phyloP scores from a whole-genome alignment of 2,797 vertebrate species.

The Ctenochaetus hawaiiensis region DNA sequence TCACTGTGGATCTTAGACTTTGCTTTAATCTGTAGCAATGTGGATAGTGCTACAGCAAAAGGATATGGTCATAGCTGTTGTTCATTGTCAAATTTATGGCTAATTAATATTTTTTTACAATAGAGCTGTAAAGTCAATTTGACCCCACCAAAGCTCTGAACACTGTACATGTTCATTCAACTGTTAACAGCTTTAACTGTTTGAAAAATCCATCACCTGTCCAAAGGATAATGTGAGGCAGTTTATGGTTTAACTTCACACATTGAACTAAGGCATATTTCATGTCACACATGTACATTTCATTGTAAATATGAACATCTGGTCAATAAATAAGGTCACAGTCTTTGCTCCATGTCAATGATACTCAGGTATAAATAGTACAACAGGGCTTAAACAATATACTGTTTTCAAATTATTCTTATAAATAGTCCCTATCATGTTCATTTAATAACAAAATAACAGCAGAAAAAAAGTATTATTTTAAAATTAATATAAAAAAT shows the following conservation, averaged over 20 bases:
- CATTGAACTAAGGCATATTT: conserved; percentile 10
- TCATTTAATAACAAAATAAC: background rate
- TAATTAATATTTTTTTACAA: background rate
- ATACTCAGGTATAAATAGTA: background rate
- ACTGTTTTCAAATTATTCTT: background rate
- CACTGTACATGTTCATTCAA: background rate
- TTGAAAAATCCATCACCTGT: background rate
- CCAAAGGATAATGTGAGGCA: background rate
- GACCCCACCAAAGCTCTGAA: background rate
- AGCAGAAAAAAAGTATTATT: background rate
- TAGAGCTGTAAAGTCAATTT: accelerated
- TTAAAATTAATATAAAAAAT: no score
- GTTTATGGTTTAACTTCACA: background rate
- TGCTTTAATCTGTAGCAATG: background rate
- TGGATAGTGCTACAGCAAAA: background rate
- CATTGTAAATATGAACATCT: background rate
- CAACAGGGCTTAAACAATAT: background rate
- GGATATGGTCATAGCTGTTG: background rate
- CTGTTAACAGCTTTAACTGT: background rate
- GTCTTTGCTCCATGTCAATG: background rate
- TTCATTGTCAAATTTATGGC: background rate
- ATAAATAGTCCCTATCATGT: background rate
- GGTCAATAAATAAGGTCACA: background rate
- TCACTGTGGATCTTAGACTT: background rate
- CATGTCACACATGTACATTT: conserved; percentile 6